Evolutionary conservation across 2,113 vertebrate species (phyloP).

Genomic region (Ancistrus triradiatus): DNA sequence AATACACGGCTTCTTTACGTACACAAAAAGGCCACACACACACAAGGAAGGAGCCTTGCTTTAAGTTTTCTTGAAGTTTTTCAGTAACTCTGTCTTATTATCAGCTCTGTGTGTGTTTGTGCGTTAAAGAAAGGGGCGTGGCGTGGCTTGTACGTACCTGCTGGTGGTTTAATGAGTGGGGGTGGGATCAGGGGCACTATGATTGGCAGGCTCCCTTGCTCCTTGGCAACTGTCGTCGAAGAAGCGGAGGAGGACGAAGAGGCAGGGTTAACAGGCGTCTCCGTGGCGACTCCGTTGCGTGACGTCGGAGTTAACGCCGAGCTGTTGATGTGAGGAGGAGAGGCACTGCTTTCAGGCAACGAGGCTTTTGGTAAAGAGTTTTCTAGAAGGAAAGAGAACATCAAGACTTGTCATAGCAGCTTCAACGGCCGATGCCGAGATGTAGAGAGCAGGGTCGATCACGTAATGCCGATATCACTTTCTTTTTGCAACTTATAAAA

Average conservation of each 20-base stretch:
- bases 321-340: conserved; percentile 85
- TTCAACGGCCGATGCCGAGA: no score
- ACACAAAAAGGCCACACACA: no score
- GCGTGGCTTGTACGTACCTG: conserved; percentile 76
- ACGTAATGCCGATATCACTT: no score
- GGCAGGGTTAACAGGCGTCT: conserved; percentile 79
- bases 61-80: no score
- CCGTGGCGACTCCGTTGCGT: conserved; percentile 83
- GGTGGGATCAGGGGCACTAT: conserved; percentile 95
- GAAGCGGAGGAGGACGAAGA: conserved; percentile 81
- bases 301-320: conserved; percentile 81
- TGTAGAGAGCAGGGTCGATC: no score
- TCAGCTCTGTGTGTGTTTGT: neutral
- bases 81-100: no score
- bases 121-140: conserved; percentile 3
- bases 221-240: conserved; percentile 68
- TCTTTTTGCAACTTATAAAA: no score
- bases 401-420: no score
- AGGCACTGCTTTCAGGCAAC: conserved; percentile 82
- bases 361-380: conserved; percentile 97
- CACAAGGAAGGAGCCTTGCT: no score
- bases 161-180: conserved; percentile 93
- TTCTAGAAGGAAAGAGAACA: conserved; percentile 72
- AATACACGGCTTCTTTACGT: neutral
- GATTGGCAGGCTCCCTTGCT: conserved; percentile 91